Percentiles rank a stretch among this genome's conserved stretches.
phyloP scores from a whole-genome alignment of 2,888 invertebrate genomes.

The Netelia melanura region DNA sequence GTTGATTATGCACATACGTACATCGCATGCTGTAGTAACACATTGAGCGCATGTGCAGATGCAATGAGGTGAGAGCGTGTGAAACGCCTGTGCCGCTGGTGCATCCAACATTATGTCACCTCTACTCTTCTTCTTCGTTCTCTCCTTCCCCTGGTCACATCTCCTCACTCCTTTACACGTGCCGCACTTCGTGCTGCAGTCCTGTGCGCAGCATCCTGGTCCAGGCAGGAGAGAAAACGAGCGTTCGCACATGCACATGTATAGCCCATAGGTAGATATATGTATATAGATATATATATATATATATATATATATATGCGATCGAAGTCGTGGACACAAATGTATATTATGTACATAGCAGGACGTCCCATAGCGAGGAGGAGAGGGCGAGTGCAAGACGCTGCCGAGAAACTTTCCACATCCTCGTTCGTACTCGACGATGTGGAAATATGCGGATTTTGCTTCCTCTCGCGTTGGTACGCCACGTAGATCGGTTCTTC shows the following conservation, averaged over 20 bases:
- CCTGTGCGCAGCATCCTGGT: constrained; percentile 47
- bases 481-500: constrained; percentile 34
- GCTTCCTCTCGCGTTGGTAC: constrained; percentile 30
- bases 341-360: constrained; percentile 37
- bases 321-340: constrained; percentile 28
- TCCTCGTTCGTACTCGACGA: constrained; percentile 58
- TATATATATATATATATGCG: background rate
- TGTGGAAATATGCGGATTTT: constrained; percentile 63
- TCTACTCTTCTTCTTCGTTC: constrained; percentile 2
- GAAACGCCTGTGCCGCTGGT: constrained; percentile 3
- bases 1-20: background rate
- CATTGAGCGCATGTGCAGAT: constrained; percentile 1
- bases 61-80: constrained; percentile 26
- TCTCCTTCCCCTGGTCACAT: background rate
- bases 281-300: no score
- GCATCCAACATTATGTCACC: constrained; percentile 44
- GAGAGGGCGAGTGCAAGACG: constrained; percentile 10
- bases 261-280: constrained; percentile 15
- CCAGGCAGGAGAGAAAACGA: constrained; percentile 28
- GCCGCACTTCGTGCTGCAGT: constrained; percentile 40
- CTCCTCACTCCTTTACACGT: background rate
- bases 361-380: constrained; percentile 19
- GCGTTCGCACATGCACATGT: constrained; percentile 38
- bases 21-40: background rate
- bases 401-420: constrained; percentile 58